Base-by-base conservation (phyloP, 2,888 invertebrate species). In the Calliopum simillimum region DNA sequence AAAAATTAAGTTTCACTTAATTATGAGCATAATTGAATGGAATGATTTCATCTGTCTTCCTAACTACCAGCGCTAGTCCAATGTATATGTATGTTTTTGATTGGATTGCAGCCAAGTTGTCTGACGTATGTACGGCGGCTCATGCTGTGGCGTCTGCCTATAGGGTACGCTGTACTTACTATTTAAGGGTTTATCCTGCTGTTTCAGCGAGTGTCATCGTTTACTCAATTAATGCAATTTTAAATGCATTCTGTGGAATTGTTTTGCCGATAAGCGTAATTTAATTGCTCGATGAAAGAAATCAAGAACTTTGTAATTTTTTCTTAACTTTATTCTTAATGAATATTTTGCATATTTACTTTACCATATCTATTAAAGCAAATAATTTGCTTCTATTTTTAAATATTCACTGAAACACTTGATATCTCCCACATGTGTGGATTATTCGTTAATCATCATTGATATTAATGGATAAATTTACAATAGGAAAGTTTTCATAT, bases 11-110 rank as follows among this genome's bases (percentile, higher is more conserved):
- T 55, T 56, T 19, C 44, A 55, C 44, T 66, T 66, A 66, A 66
- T 66, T 66, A 47, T 55, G 65, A 44, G 11, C 33, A 46, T 66
- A 66, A 66, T 66, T 63, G 51, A 51, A 51, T 25, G 63, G 19
- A 47, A 63, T 11, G 51, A 49, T 19, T 14, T 14, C 6, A 51
- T 49, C 23, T 47, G 62, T 63, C 33, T 56, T 56, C 23, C 25
- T 23, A 12, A 33, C n/a, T 56, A 4, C 23, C 13, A 25, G n/a
- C n/a, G n/a, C 5, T 33, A 2, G 1, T 19, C 13, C 56, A 56
- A 25, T 11, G 25, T 25, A 23, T 55, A 3, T 12, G 12, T 14
- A 56, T 21, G 11, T 56, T 25, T 41, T 58, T 21, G 25, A 33
- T 58, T 58, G 56, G 56, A 58, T 33, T 33, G 56, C 49, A 51